Evolutionary conservation across 2,113 vertebrate species (phyloP), one percentile per base, ranked within the genome.

Genomic region (Eptesicus fuscus): DNA sequence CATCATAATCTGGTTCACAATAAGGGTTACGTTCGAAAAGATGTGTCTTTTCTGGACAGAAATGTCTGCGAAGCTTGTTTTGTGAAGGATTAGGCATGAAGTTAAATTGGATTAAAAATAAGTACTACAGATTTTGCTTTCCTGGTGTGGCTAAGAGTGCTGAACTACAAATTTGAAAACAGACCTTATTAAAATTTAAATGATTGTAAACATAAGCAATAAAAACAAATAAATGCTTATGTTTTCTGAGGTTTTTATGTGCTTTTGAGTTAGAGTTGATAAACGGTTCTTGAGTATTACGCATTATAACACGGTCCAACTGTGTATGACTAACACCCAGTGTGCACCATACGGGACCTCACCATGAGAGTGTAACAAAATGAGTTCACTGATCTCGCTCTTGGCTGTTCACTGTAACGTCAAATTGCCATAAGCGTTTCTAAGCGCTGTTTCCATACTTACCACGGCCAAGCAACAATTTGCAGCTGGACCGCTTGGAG

Each of bases 51-150:
- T 86, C 22, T 8, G 6, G 30, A 76, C 37, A 59, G 89, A 44
- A 86, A 51, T 20, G 40, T 37, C 84, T 73, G 23, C 23, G 30
- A 92, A 85, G 32, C 35, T 85, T 88, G 23, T 91, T 94, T 92
- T 70, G 37, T 67, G 22, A 83, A 92, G n/a, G 30, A 69, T 56
- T 74, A 30, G 18, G 23, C 32, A 30, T 95, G n/a, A 67, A 44
- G 35, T 83, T 89, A 82, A 92, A 86, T 69, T 86, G n/a, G 11
- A 71, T 93, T 95, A 80, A 93, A 96, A 85, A 67, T 73, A 88
- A 78, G 61, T 70, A 74, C 23, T 83, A 70, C 28, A 44, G 11
- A 35, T 85, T 67, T 94, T 83, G 35, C 37, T 92, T 90, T 44
- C 25, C 25, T 73, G 51, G 20, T 20, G 47, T 87, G 90, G 67